Evolutionary conservation across 2,888 invertebrate genomes (phyloP).

Genomic region (Ischnus inquisitorius): DNA sequence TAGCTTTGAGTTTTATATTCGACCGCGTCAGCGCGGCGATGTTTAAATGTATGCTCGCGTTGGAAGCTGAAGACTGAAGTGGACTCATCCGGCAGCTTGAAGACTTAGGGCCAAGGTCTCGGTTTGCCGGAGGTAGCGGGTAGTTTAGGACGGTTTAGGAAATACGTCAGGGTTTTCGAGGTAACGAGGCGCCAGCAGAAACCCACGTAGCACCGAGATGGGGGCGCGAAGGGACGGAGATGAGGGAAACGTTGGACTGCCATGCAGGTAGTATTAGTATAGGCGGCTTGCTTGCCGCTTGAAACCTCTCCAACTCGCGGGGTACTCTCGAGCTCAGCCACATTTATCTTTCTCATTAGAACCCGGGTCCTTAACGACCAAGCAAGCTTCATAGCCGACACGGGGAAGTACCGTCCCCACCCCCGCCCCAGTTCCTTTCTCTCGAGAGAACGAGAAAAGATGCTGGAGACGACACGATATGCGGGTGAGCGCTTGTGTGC

Average conservation of each 20-base stretch:
- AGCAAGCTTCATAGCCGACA: background rate
- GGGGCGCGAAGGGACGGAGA: background rate
- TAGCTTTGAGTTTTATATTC: too few relatives aligned
- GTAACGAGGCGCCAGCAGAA: slow-evolving; percentile 29
- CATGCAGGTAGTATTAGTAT: background rate
- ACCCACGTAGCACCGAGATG: background rate
- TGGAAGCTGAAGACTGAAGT: slow-evolving; percentile 28
- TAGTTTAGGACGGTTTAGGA: slow-evolving; percentile 45
- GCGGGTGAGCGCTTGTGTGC: background rate
- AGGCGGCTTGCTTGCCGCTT: slow-evolving; percentile 8
- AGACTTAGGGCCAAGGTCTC: slow-evolving; percentile 9
- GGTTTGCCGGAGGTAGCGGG: background rate
- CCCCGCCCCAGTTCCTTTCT: slow-evolving; percentile 4
- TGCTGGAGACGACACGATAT: background rate
- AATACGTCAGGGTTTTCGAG: slow-evolving; percentile 48
- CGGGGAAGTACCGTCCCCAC: too few relatives aligned
- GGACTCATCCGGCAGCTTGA: slow-evolving; percentile 25
- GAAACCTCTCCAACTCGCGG: slow-evolving; percentile 32
- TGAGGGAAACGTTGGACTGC: background rate
- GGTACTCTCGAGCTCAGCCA: slow-evolving; percentile 38
- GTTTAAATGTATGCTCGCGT: background rate
- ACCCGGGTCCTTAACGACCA: slow-evolving; percentile 37
- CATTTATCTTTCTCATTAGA: slow-evolving; percentile 54
- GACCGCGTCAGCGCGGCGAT: too few relatives aligned
- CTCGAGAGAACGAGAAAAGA: slow-evolving; percentile 30